Conservation (phyloP, 2,888 invertebrate species). For the Drosophila pseudotakahashii region DNA sequence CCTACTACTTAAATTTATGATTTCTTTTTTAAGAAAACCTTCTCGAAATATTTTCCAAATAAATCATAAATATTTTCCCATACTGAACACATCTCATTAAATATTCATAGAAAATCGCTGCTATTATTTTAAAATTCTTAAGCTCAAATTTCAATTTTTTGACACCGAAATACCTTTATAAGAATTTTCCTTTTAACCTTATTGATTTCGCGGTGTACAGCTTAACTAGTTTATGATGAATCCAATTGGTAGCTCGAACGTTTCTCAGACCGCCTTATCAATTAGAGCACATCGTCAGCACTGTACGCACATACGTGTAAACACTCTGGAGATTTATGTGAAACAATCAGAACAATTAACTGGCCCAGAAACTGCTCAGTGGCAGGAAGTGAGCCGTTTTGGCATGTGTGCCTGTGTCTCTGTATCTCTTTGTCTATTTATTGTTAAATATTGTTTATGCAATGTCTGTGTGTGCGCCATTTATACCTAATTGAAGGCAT, state of each 20-base stretch:
- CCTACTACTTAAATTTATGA: no score
- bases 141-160: no score
- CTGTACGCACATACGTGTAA: conserved; percentile 7
- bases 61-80: no score
- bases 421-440: conserved; percentile 25
- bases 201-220: background rate
- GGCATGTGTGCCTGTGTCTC: conserved; percentile 11
- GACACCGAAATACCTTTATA: no score
- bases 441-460: conserved; percentile 75
- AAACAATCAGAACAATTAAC: conserved; percentile 71
- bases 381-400: conserved; percentile 28
- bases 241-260: conserved; percentile 59
- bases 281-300: conserved; percentile 60
- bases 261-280: conserved; percentile 57
- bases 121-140: no score
- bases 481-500: conserved; percentile 67
- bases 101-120: no score
- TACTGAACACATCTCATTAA: no score
- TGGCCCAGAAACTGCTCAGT: conserved; percentile 29
- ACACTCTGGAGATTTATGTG: conserved; percentile 65
- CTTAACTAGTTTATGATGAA: conserved; percentile 60
- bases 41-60: no score
- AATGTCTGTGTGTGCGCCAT: conserved; percentile 44
- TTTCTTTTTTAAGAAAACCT: no score
- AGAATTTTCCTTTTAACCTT: no score